These are phyloP conservation scores for Anas georgica DNA, from an alignment of 2,797 vertebrate species.

Conservation along the genomic window DNA sequence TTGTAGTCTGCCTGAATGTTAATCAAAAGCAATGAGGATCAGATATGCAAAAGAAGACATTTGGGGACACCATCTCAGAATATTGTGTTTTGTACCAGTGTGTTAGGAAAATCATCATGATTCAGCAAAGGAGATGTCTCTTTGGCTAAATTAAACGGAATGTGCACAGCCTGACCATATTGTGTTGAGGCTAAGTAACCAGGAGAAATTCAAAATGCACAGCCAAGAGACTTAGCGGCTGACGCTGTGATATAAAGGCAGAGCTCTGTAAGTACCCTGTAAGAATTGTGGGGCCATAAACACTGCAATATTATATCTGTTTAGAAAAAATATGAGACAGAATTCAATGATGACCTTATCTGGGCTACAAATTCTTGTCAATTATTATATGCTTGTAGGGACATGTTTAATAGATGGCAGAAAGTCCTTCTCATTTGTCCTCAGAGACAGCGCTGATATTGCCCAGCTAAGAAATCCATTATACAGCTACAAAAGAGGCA, in stretches of 20 bases:
- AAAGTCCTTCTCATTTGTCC: conserved; percentile 59
- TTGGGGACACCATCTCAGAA: background rate
- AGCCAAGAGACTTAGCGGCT: background rate
- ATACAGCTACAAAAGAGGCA: background rate
- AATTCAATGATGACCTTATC: conserved; percentile 56
- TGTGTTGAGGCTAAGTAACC: conserved; percentile 9
- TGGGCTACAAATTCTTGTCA: conserved; percentile 59
- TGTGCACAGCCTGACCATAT: background rate
- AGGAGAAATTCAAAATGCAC: conserved; percentile 13
- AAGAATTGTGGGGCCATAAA: conserved; percentile 41
- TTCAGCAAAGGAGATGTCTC: conserved; percentile 21
- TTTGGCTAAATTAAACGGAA: conserved; percentile 36
- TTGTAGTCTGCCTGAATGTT: background rate
- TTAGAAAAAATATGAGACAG: conserved; percentile 50
- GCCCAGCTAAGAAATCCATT: conserved; percentile 49
- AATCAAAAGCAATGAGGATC: conserved; percentile 13
- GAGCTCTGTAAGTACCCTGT: conserved; percentile 19
- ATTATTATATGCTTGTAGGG: conserved; percentile 46
- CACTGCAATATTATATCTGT: conserved; percentile 9
- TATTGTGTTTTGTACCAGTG: background rate
- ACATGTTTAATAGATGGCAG: conserved; percentile 48
- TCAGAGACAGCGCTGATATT: conserved; percentile 1
- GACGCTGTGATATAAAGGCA: background rate
- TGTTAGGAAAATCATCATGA: background rate
- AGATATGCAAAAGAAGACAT: background rate